phyloP scores from a whole-genome alignment of 2,888 invertebrate genomes.

The Acanthacorydalis orientalis region DNA sequence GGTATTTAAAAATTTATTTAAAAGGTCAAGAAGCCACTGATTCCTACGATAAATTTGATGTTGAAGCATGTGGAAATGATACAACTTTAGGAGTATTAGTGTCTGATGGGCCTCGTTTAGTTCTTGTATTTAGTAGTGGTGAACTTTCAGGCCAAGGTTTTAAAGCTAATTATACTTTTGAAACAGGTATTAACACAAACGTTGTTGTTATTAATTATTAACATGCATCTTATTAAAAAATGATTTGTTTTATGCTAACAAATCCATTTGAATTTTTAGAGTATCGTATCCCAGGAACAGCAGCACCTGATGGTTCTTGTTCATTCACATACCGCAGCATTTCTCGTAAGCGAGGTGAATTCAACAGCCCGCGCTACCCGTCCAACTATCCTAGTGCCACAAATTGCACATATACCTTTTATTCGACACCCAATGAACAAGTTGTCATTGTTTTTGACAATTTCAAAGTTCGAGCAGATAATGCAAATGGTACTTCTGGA shows the following conservation, averaged over 20 bases:
- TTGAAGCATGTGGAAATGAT: slow-evolving; percentile 75
- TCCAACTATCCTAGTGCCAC: slow-evolving; percentile 92
- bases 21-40: slow-evolving; percentile 86
- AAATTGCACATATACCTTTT: slow-evolving; percentile 84
- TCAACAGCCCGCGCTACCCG: slow-evolving; percentile 92
- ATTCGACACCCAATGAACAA: slow-evolving; percentile 74
- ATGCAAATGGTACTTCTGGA: slow-evolving; percentile 57
- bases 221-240: too few species aligned
- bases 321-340: slow-evolving; percentile 81
- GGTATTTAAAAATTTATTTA: slow-evolving; percentile 77
- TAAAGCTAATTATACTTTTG: slow-evolving; percentile 72
- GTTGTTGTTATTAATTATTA: not conserved
- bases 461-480: slow-evolving; percentile 74
- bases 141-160: slow-evolving; percentile 82
- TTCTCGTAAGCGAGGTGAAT: slow-evolving; percentile 74
- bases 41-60: slow-evolving; percentile 85
- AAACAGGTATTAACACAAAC: slow-evolving; percentile 42
- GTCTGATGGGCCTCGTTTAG: slow-evolving; percentile 82
- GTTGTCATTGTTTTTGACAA: slow-evolving; percentile 82
- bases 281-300: slow-evolving; percentile 86
- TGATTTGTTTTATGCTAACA: too few species aligned
- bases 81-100: slow-evolving; percentile 62
- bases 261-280: slow-evolving; percentile 33
- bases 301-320: slow-evolving; percentile 82
- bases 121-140: slow-evolving; percentile 90